Percentiles rank a stretch among this genome's conserved stretches.
phyloP scores from a whole-genome alignment of 1,140 invertebrate species.

The Tachypleus tridentatus region DNA sequence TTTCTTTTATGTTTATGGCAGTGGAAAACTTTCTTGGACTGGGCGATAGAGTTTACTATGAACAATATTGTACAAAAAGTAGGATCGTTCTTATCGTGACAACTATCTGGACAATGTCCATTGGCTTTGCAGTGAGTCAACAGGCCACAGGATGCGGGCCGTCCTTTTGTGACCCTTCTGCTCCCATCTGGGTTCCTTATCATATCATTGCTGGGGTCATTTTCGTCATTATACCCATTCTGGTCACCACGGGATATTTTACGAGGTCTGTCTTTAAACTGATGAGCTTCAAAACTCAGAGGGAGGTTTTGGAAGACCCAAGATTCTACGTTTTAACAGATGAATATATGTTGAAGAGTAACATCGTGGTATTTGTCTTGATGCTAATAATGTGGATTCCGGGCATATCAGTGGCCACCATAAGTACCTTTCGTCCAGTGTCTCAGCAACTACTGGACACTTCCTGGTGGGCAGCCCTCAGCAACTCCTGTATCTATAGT shows the following conservation, averaged over 20 bases:
- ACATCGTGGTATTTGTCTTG: constrained; percentile 48
- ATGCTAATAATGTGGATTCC: constrained; percentile 55
- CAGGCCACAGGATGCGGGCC: constrained; percentile 37
- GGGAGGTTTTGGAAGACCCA: constrained; percentile 8
- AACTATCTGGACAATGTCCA: constrained; percentile 41
- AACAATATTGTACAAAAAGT: constrained; percentile 21
- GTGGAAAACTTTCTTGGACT: constrained; percentile 36
- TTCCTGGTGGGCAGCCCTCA: constrained; percentile 51
- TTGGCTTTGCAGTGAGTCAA: constrained; percentile 37
- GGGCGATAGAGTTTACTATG: constrained; percentile 16
- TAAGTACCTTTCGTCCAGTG: constrained; percentile 38
- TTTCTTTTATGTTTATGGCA: constrained; percentile 49
- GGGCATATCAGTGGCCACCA: constrained; percentile 42
- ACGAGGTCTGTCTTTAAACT: constrained; percentile 49
- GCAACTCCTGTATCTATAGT: constrained; percentile 53
- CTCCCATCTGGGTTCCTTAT: constrained; percentile 10
- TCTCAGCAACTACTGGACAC: constrained; percentile 46
- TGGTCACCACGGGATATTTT: constrained; percentile 32
- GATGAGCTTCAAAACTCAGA: constrained; percentile 13
- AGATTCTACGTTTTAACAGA: constrained; percentile 31
- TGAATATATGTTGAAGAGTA: constrained; percentile 47
- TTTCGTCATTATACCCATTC: constrained; percentile 30
- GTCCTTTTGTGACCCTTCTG: constrained; percentile 24
- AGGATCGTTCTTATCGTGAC: constrained; percentile 35
- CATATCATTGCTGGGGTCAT: constrained; percentile 10